These are phyloP conservation scores for Meda fulgida DNA, from an alignment of 2,797 vertebrate genomes.

Conservation along the genomic window DNA sequence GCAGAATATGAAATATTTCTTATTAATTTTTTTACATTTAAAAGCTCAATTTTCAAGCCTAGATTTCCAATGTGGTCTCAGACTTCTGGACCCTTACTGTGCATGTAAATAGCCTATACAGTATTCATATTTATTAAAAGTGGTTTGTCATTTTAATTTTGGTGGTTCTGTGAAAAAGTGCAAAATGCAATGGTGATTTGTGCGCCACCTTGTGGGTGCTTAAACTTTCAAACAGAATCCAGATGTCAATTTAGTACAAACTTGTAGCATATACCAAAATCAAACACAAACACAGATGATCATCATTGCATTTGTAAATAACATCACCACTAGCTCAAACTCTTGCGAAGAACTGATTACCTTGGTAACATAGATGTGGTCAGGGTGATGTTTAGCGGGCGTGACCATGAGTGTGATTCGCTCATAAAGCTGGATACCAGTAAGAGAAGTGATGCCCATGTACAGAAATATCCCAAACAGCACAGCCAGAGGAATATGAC, in stretches of 20 bases:
- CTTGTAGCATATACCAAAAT: constrained; percentile 14
- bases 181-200: constrained; percentile 34
- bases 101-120: neutral
- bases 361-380: constrained; percentile 96
- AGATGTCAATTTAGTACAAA: constrained; percentile 1
- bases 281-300: constrained; percentile 10
- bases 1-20: neutral
- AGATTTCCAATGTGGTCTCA: neutral
- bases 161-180: neutral
- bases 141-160: neutral
- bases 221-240: neutral
- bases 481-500: constrained; percentile 93
- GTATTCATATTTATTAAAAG: constrained; percentile 7
- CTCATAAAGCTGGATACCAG: constrained; percentile 95
- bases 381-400: constrained; percentile 95
- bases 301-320: neutral
- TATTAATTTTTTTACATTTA: neutral
- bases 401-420: constrained; percentile 95
- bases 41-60: neutral
- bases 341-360: constrained; percentile 68
- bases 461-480: constrained; percentile 98
- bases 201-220: constrained; percentile 62
- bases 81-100: neutral
- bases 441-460: constrained; percentile 97
- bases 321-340: neutral